These are phyloP conservation scores for Lepidonotus clava DNA, from an alignment of 2,888 invertebrate species.

Conservation along the genomic window DNA sequence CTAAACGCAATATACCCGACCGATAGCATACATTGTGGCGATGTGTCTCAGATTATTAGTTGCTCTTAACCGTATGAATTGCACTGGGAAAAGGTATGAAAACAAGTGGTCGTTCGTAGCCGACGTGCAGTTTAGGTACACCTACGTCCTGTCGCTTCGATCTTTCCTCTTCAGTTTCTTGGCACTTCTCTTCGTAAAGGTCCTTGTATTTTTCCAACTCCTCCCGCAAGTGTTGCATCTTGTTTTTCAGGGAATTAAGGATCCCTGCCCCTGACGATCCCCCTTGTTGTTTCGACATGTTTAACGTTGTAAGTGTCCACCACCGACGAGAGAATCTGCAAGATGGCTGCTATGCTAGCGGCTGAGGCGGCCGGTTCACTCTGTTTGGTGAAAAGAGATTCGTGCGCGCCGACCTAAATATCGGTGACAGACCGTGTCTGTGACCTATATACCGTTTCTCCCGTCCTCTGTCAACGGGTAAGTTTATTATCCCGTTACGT, in stretches of 20 bases:
- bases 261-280: conserved; percentile 59
- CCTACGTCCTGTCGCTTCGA: conserved; percentile 62
- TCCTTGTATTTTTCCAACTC: conserved; percentile 67
- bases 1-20: too few relatives aligned
- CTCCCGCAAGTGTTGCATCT: conserved; percentile 67
- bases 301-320: conserved; percentile 43
- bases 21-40: too few relatives aligned
- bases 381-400: not conserved
- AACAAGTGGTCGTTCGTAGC: too few relatives aligned
- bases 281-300: conserved; percentile 51
- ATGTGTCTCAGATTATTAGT: too few relatives aligned
- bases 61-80: too few relatives aligned
- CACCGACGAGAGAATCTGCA: conserved; percentile 15
- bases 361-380: conserved; percentile 45
- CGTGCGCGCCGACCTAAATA: conserved; percentile 20
- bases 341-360: conserved; percentile 55
- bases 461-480: too few relatives aligned
- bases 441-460: conserved; percentile 1
- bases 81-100: too few relatives aligned
- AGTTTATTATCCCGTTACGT: too few relatives aligned
- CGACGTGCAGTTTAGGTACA: too few relatives aligned
- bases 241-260: conserved; percentile 64
- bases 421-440: not conserved
- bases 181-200: conserved; percentile 64
- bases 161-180: conserved; percentile 63